Evolutionary conservation across 2,113 vertebrate genomes (phyloP).

Genomic region (Panurus biarmicus): DNA sequence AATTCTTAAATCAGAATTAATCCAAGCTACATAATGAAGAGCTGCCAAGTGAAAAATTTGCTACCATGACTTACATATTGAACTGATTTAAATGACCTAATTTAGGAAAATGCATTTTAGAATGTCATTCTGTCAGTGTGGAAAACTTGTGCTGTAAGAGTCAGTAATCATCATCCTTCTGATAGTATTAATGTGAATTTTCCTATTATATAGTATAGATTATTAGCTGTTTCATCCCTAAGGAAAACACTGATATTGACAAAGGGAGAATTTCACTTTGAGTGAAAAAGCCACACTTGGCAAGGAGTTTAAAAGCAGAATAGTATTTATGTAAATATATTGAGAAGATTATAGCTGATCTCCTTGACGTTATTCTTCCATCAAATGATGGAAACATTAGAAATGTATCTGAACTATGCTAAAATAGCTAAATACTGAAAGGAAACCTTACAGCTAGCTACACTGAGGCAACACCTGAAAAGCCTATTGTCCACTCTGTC

Average conservation of each 20-base stretch:
- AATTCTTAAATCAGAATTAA: constrained; percentile 8
- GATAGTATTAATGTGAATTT: constrained; percentile 36
- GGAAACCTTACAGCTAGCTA: neutral
- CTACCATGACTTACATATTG: constrained; percentile 19
- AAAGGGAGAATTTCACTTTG: constrained; percentile 21
- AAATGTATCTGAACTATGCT: neutral
- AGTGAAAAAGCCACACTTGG: neutral
- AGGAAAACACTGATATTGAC: constrained; percentile 33
- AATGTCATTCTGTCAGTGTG: neutral
- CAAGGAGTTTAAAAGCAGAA: constrained; percentile 24
- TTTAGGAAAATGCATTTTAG: constrained; percentile 32
- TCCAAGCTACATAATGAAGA: constrained; percentile 4
- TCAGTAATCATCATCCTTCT: constrained; percentile 8
- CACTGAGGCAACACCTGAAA: neutral
- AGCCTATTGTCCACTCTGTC: neutral
- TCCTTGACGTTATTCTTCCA: neutral
- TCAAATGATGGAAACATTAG: neutral
- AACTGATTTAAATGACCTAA: constrained; percentile 43
- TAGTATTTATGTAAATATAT: constrained; percentile 35
- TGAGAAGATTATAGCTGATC: constrained; percentile 28
- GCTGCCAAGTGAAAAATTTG: constrained; percentile 28
- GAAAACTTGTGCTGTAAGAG: constrained; percentile 6
- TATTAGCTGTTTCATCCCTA: constrained; percentile 25
- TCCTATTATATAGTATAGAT: neutral
- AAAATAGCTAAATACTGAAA: neutral